phyloP scores from a whole-genome alignment of 2,113 vertebrate genomes.

The Gobiocypris rarus region DNA sequence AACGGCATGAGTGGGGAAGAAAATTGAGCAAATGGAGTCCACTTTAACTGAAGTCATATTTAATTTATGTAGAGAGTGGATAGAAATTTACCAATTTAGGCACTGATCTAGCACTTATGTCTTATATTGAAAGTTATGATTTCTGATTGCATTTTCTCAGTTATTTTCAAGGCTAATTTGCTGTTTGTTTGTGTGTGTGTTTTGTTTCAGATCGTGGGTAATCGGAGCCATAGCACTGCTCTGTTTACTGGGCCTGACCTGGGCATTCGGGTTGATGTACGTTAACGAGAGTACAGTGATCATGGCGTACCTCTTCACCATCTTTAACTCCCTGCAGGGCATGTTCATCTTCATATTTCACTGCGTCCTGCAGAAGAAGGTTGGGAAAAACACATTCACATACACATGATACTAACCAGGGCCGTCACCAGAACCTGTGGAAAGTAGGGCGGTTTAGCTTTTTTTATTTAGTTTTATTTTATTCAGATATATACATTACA shows the following conservation, averaged over 20 bases:
- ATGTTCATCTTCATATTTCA: constrained; percentile 99
- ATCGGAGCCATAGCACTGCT: constrained; percentile 97
- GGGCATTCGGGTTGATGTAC: constrained; percentile 99
- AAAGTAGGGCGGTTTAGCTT: too few species aligned
- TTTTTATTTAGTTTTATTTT: too few species aligned
- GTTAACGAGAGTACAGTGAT: constrained; percentile 99
- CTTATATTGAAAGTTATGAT: not conserved
- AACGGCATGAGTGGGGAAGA: not conserved
- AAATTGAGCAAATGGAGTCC: not conserved
- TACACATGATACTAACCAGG: not conserved
- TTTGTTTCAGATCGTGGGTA: constrained; percentile 84
- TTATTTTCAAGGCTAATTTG: not conserved
- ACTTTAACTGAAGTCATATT: constrained; percentile 5
- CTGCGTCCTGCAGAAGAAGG: constrained; percentile 99
- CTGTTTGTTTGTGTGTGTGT: constrained; percentile 32
- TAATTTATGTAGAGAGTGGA: not conserved
- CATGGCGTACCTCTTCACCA: constrained; percentile 99
- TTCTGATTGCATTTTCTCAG: not conserved
- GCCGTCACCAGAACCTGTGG: too few species aligned
- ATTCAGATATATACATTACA: too few species aligned
- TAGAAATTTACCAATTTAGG: constrained; percentile 6
- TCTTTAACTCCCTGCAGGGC: constrained; percentile 99
- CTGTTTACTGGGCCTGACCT: constrained; percentile 95
- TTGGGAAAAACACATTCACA: constrained; percentile 61
- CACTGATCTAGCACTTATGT: not conserved